Conservation (phyloP, 2,888 invertebrate species). For the Salpingus planirostris region DNA sequence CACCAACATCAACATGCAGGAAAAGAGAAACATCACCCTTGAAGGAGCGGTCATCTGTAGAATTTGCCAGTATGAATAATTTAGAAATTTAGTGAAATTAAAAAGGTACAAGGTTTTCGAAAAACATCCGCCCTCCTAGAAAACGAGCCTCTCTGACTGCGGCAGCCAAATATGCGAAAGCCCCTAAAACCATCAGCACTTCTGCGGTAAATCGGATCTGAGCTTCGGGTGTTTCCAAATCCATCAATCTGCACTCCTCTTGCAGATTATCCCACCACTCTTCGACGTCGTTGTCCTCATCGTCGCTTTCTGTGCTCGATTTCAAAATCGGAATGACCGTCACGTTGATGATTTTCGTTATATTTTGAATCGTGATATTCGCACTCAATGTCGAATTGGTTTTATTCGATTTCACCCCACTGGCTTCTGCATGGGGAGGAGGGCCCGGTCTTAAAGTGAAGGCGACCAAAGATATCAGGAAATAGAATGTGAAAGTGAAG, state of each 20-base stretch:
- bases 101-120: constrained; percentile 82
- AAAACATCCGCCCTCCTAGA: constrained; percentile 87
- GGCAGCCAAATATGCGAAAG: constrained; percentile 73
- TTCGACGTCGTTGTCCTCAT: constrained; percentile 48
- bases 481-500: constrained; percentile 83
- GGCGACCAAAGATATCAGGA: constrained; percentile 76
- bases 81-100: neutral
- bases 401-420: constrained; percentile 23
- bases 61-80: too few species aligned
- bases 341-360: constrained; percentile 9
- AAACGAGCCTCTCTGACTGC: constrained; percentile 84
- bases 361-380: constrained; percentile 1
- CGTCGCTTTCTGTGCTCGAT: constrained; percentile 9
- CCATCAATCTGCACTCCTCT: constrained; percentile 63
- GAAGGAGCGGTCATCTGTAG: constrained; percentile 77
- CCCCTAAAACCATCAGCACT: constrained; percentile 68
- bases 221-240: constrained; percentile 50
- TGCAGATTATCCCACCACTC: constrained; percentile 66
- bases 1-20: constrained; percentile 79
- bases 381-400: constrained; percentile 4
- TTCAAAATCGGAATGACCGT: constrained; percentile 12
- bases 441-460: constrained; percentile 87
- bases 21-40: constrained; percentile 88
- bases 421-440: constrained; percentile 31
- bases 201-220: constrained; percentile 70